Evolutionary conservation across 2,113 vertebrate genomes (phyloP).

Genomic region (Chaetops frenatus): DNA sequence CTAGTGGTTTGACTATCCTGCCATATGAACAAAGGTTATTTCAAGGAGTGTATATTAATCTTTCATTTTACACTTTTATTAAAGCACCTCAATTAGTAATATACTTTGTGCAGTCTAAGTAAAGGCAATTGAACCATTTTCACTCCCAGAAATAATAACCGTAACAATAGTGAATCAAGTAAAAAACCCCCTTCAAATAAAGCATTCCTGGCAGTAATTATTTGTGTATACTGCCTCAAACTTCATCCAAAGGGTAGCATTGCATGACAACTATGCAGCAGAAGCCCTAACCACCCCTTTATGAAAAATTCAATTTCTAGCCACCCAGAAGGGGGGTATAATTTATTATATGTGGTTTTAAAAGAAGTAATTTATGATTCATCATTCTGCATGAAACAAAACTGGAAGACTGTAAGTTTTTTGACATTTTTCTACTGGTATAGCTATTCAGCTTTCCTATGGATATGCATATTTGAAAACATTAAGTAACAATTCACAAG

Average conservation of each 20-base stretch:
- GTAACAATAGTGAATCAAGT: not conserved
- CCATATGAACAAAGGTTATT: not conserved
- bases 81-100: not conserved
- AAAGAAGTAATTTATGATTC: constrained; percentile 53
- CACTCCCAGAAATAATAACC: not conserved
- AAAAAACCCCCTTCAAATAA: not conserved
- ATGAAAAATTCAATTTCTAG: constrained; percentile 37
- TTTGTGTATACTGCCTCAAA: not conserved
- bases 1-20: not conserved
- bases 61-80: not conserved
- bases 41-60: not conserved
- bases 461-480: constrained; percentile 81
- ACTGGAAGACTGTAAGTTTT: constrained; percentile 50
- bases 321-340: constrained; percentile 37
- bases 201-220: not conserved
- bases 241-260: not conserved
- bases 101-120: not conserved
- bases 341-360: constrained; percentile 61
- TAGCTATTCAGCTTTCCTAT: constrained; percentile 62
- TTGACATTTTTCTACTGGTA: constrained; percentile 36
- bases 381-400: constrained; percentile 45
- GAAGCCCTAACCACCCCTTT: not conserved
- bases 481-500: constrained; percentile 78
- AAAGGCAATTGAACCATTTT: not conserved
- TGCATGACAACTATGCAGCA: not conserved